A percentile compares a stretch with the other conserved stretches of the same genome.
Conservation (phyloP, 1,140 invertebrate species). For the Drosophila sturtevanti region DNA sequence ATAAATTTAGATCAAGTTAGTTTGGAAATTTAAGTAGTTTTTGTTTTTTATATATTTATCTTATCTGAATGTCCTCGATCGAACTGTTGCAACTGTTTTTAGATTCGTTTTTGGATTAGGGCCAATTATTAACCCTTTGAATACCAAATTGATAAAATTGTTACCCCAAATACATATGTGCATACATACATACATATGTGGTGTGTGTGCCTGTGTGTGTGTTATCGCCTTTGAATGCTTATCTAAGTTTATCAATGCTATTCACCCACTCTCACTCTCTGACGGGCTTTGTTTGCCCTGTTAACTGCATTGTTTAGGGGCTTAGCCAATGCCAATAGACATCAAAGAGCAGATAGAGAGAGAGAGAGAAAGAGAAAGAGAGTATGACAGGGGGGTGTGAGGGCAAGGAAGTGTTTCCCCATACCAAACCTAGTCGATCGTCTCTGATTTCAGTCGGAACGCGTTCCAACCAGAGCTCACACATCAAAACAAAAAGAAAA, state of each 20-base stretch:
- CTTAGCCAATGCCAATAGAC: too few relatives aligned
- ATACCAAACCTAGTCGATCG: not conserved
- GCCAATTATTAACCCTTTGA: not conserved
- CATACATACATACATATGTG: too few relatives aligned
- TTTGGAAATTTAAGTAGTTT: too few relatives aligned
- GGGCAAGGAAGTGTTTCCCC: not conserved
- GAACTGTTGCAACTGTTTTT: slow-evolving; percentile 31
- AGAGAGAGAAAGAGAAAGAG: not conserved
- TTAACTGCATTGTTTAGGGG: slow-evolving; percentile 5
- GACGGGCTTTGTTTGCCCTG: not conserved
- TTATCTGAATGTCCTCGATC: slow-evolving; percentile 5
- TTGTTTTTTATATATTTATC: not conserved
- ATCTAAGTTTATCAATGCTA: not conserved
- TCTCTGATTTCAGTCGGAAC: not conserved
- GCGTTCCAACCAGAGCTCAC: not conserved
- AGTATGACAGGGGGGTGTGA: not conserved
- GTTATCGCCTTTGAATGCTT: not conserved
- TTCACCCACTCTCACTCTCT: not conserved
- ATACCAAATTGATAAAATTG: not conserved
- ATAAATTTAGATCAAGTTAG: not conserved
- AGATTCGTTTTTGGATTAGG: not conserved
- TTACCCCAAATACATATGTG: not conserved
- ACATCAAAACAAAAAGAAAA: slow-evolving; percentile 1
- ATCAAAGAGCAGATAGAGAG: not conserved
- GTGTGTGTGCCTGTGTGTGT: not conserved